A percentile compares a stretch with the other conserved stretches of the same genome.
These are phyloP conservation scores for Laterallus jamaicensis DNA, from an alignment of 2,113 vertebrate genomes.

Conservation along the genomic window DNA sequence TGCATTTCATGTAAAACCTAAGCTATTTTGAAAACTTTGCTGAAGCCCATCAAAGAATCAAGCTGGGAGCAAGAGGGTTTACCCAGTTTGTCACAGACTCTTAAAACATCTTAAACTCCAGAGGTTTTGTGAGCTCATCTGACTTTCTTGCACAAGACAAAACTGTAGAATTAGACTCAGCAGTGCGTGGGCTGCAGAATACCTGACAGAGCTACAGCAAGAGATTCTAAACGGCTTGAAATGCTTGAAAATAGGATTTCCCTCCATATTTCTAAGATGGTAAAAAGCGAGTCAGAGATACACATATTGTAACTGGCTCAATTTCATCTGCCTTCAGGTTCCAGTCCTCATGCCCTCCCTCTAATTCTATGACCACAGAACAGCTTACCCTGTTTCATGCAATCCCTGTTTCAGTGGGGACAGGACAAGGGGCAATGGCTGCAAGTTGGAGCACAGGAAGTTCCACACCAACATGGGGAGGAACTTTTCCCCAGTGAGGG, in stretches of 20 bases:
- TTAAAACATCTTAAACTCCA: not conserved
- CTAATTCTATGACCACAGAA: rapidly evolving
- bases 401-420: no score
- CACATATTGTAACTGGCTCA: no score
- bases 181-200: rapidly evolving
- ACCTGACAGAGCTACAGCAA: not conserved
- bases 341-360: not conserved
- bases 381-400: no score
- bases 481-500: no score
- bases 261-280: not conserved
- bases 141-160: not conserved
- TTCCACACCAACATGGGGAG: no score
- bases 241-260: not conserved
- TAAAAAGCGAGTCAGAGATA: not conserved
- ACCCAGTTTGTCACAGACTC: not conserved
- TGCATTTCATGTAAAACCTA: not conserved
- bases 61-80: not conserved
- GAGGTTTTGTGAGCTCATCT: not conserved
- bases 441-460: no score
- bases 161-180: not conserved
- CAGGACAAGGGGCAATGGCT: no score
- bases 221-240: not conserved
- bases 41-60: not conserved
- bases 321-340: not conserved
- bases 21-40: not conserved